Evolutionary conservation across 2,888 invertebrate species (phyloP).

Genomic region (Danaus chrysippus): DNA sequence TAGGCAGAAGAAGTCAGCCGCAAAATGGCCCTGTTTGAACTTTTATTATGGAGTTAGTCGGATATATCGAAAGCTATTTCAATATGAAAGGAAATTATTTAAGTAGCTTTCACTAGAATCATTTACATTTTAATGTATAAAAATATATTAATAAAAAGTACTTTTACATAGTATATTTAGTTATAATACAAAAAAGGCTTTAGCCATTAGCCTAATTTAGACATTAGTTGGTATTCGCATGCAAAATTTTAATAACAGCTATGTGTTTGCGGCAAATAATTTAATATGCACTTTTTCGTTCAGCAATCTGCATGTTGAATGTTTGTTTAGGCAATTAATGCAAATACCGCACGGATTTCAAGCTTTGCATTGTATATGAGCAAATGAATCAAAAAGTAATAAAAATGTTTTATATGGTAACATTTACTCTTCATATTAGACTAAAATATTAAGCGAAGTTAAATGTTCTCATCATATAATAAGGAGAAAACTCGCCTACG

Average conservation of each 20-base stretch:
- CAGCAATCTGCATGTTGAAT: conserved; percentile 7
- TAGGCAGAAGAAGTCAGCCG: conserved; percentile 52
- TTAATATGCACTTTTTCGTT: conserved; percentile 7
- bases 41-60: conserved; percentile 52
- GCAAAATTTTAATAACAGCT: conserved; percentile 5
- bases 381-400: background rate
- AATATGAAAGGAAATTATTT: conserved; percentile 39
- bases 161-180: too few relatives aligned
- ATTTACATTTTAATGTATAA: background rate
- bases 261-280: conserved; percentile 6
- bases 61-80: conserved; percentile 31
- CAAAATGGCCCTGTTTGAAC: conserved; percentile 67
- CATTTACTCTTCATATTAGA: background rate
- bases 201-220: conserved; percentile 7
- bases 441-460: background rate
- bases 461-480: too few relatives aligned
- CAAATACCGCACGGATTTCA: conserved; percentile 3
- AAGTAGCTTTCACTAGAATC: conserved; percentile 29
- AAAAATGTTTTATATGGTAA: background rate
- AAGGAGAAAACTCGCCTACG: too few relatives aligned
- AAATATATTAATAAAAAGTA: too few relatives aligned
- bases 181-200: background rate
- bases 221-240: conserved; percentile 4
- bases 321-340: conserved; percentile 6
- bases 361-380: background rate